Base-by-base conservation (phyloP, 1,140 invertebrate species). In the Coenobita brevimanus region DNA sequence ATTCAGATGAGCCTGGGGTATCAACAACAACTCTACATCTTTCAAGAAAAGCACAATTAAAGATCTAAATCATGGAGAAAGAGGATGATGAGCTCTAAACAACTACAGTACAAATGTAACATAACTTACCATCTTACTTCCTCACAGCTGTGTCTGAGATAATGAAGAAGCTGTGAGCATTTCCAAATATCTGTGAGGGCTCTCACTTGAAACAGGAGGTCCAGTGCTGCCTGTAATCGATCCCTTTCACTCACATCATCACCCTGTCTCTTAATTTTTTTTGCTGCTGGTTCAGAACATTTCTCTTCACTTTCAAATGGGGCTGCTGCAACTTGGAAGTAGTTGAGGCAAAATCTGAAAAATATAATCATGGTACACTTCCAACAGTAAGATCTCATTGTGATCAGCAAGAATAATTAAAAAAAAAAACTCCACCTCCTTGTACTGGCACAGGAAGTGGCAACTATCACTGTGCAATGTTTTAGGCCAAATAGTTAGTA, bases 121-220 rank as follows among this genome's bases (percentile, higher is more conserved):
- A 24, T 73, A 8, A 85, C 88, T 79, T 33, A 89, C 88, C 88
- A 89, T 73, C 69, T 38, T 2, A 89, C 50, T 60, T 85, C 73
- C 54, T 84, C 75, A 43, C 21, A 60, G 24, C 17, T 21, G 41
- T 89, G 88, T 30, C 50, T 54, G 13, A 89, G 36, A 36, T 80
- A 89, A 2, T 36, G 43, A 8, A 89, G 21, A 1, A 89, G 43
- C 27, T 84, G 38, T 60, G 73, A 71, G 30, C 81, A 80, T 17
- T 84, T 84, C 88, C 88, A 89, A 13, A 64, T 21, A 21, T 80
- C 43, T 36, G 57, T 71, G 24, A 89, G 67, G n/a, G 83, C 82
- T 54, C 41, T 76, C 24, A 89, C 67, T 54, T 85, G 60, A 3
- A 21, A 8, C 6, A 89, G 64, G 13, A 89, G 76, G 46, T 85